Percentiles rank a stretch among this genome's conserved stretches.
phyloP scores from a whole-genome alignment of 2,888 invertebrate species.

The Tetanocera ferruginea region DNA sequence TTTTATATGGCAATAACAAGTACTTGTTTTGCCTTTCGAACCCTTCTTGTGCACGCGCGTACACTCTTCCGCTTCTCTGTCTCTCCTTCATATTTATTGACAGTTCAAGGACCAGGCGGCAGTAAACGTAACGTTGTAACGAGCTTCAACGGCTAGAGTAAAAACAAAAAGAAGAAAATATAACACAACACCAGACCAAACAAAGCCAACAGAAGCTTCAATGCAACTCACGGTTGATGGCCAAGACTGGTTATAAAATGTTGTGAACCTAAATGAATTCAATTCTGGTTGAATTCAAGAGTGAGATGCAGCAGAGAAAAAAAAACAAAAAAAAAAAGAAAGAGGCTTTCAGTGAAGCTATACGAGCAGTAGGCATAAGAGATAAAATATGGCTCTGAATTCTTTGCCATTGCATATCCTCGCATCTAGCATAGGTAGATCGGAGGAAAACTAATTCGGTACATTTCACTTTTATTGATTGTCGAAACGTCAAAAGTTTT shows the following conservation, averaged over 20 bases:
- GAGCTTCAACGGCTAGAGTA: constrained; percentile 36
- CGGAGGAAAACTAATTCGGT: too few relatives aligned
- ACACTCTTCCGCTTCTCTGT: constrained; percentile 22
- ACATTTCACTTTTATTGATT: too few relatives aligned
- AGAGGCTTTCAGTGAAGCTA: not conserved
- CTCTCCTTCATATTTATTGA: constrained; percentile 52
- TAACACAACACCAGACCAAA: constrained; percentile 16
- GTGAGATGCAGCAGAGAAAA: not conserved
- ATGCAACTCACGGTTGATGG: constrained; percentile 29
- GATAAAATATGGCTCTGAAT: not conserved
- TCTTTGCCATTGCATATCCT: not conserved
- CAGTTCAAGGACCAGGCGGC: constrained; percentile 65
- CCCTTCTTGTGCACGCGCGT: constrained; percentile 2
- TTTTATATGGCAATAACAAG: not conserved
- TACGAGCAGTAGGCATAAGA: not conserved
- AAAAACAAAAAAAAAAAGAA: not conserved
- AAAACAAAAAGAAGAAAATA: constrained; percentile 12
- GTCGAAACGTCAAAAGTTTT: too few relatives aligned
- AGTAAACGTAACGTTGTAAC: constrained; percentile 44
- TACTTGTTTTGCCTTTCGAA: not conserved
- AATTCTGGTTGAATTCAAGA: constrained; percentile 14
- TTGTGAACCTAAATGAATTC: constrained; percentile 27
- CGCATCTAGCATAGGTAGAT: too few relatives aligned
- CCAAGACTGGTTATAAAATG: constrained; percentile 45
- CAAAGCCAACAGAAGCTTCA: constrained; percentile 22